A percentile compares a stretch with the other conserved stretches of the same genome.
These are phyloP conservation scores for Noturus placidus DNA, from an alignment of 2,113 vertebrate species.

Conservation along the genomic window DNA sequence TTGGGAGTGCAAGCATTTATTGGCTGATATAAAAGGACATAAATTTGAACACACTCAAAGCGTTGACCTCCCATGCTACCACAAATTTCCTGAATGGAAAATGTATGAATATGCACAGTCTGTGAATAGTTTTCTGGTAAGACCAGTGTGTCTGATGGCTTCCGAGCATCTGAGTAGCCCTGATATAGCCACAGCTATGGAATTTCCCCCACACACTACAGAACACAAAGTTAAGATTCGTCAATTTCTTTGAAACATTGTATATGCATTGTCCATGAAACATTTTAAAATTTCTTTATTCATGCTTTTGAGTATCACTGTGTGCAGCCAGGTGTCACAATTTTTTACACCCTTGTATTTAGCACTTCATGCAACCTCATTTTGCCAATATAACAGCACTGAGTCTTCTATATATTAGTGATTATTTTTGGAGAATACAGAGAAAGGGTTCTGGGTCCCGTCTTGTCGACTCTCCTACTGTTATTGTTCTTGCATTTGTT, in stretches of 20 bases:
- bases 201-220: constrained; percentile 36
- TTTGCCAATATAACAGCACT: background rate
- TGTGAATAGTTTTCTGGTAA: constrained; percentile 40
- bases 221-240: background rate
- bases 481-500: background rate
- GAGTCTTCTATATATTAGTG: background rate
- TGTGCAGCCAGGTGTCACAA: background rate
- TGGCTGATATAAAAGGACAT: constrained; percentile 2
- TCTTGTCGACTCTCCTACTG: background rate
- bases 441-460: background rate
- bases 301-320: background rate
- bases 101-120: constrained; percentile 30
- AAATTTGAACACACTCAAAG: constrained; percentile 14
- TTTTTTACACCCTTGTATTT: background rate
- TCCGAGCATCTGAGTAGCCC: constrained; percentile 37
- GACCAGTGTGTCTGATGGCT: constrained; percentile 14
- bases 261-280: background rate
- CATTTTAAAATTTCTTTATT: background rate
- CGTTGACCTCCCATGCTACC: background rate
- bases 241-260: constrained; percentile 22
- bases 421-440: background rate
- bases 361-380: background rate
- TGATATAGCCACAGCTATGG: constrained; percentile 23
- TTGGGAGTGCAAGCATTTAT: constrained; percentile 13
- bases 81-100: constrained; percentile 32